These are phyloP conservation scores for Beris morrisii DNA, from an alignment of 2,888 invertebrate species.

Conservation along the genomic window DNA sequence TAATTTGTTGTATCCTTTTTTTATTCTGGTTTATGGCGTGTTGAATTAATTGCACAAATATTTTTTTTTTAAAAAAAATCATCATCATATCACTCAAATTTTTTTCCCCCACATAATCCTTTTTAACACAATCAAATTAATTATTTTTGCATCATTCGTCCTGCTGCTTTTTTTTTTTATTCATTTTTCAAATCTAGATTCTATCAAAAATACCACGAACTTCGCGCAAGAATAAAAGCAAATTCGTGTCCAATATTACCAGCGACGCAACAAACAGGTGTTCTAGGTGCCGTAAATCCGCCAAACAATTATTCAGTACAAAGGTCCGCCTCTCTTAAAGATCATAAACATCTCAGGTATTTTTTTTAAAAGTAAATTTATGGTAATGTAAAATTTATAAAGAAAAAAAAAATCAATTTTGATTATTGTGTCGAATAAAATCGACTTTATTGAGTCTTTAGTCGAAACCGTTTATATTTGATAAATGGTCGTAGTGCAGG, in stretches of 20 bases:
- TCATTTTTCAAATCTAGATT: slow-evolving; percentile 64
- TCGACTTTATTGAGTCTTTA: no score
- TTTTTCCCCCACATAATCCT: not conserved
- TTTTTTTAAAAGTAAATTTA: slow-evolving; percentile 4
- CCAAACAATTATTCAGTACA: slow-evolving; percentile 60
- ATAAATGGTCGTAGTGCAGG: slow-evolving; percentile 12
- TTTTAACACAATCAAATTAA: slow-evolving; percentile 23
- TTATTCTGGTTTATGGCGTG: slow-evolving; percentile 25
- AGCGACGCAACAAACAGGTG: slow-evolving; percentile 58
- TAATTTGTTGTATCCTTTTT: slow-evolving; percentile 1
- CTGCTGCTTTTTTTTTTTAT: slow-evolving; percentile 35
- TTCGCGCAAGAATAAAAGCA: slow-evolving; percentile 86
- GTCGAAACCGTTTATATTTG: not conserved
- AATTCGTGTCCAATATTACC: slow-evolving; percentile 77
- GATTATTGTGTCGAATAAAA: not conserved
- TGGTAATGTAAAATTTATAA: not conserved
- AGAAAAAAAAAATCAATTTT: not conserved
- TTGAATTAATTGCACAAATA: slow-evolving; percentile 17
- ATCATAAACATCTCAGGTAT: slow-evolving; percentile 57
- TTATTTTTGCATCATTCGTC: slow-evolving; percentile 37
- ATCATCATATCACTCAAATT: slow-evolving; percentile 8
- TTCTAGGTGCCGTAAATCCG: slow-evolving; percentile 50
- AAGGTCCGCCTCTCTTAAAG: slow-evolving; percentile 65
- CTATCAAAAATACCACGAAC: slow-evolving; percentile 85
- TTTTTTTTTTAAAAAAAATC: not conserved